Conservation (phyloP, 2,113 vertebrate genomes). For the Cavia aperea region DNA sequence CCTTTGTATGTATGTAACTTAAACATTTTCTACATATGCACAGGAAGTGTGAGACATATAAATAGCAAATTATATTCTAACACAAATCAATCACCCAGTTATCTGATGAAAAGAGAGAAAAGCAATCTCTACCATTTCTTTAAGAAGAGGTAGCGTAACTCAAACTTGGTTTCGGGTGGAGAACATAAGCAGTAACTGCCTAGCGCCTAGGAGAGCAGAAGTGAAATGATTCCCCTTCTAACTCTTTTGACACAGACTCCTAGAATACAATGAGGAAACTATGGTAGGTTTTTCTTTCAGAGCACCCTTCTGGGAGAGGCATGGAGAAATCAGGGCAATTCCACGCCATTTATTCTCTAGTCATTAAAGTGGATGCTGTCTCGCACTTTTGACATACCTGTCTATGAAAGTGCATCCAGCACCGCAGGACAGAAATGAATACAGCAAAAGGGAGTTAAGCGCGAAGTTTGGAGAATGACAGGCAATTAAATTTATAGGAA, state of each 20-base stretch:
- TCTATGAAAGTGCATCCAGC: background rate
- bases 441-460: background rate
- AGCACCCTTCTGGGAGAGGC: background rate
- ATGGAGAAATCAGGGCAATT: background rate
- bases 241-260: background rate
- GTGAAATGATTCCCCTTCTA: background rate
- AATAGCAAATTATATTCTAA: background rate
- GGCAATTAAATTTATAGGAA: background rate
- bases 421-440: background rate
- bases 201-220: background rate
- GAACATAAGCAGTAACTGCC: background rate
- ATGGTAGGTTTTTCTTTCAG: background rate
- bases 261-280: background rate
- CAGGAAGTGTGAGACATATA: background rate
- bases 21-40: background rate
- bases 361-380: too few relatives aligned
- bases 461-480: background rate
- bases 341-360: background rate
- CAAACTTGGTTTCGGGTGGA: too few relatives aligned
- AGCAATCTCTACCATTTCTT: background rate
- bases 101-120: background rate
- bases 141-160: background rate
- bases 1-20: background rate
- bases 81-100: background rate
- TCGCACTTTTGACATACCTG: background rate